phyloP scores from a whole-genome alignment of 2,113 vertebrate species.

The Acinonyx jubatus region DNA sequence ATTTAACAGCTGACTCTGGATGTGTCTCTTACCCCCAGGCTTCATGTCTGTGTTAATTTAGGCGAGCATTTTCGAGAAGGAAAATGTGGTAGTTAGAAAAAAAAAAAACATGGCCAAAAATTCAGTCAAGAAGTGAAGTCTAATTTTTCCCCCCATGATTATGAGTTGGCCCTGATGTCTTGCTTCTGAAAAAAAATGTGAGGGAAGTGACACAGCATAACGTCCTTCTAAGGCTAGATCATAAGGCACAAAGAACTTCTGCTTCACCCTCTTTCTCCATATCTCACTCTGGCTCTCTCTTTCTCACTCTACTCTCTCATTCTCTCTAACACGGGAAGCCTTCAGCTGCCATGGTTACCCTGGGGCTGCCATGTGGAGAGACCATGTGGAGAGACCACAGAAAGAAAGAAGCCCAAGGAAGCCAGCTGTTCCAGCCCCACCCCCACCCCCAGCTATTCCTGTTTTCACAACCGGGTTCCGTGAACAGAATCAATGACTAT shows the following conservation, averaged over 20 bases:
- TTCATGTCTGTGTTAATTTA: not conserved
- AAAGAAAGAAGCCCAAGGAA: not conserved
- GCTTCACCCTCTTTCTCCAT: not conserved
- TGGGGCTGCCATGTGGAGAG: not conserved
- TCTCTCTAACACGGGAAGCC: not conserved
- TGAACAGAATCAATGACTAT: not conserved
- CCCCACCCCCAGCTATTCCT: not conserved
- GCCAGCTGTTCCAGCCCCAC: not conserved
- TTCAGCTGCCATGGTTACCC: not conserved
- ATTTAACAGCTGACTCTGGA: not conserved
- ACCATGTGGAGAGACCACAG: not conserved
- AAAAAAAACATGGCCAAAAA: not conserved
- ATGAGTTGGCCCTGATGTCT: not conserved
- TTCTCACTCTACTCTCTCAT: not conserved
- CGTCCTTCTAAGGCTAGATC: not conserved
- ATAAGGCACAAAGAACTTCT: not conserved
- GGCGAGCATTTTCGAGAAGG: not conserved
- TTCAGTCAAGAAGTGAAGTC: not conserved
- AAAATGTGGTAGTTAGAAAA: not conserved
- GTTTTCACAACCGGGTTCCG: not conserved
- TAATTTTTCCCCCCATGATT: not conserved
- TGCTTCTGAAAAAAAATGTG: slow-evolving; percentile 18
- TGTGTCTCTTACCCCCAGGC: not conserved
- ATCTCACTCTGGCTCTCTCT: not conserved
- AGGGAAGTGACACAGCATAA: not conserved